phyloP scores from a whole-genome alignment of 1,140 invertebrate species.

The Drosophila tsacasi region DNA sequence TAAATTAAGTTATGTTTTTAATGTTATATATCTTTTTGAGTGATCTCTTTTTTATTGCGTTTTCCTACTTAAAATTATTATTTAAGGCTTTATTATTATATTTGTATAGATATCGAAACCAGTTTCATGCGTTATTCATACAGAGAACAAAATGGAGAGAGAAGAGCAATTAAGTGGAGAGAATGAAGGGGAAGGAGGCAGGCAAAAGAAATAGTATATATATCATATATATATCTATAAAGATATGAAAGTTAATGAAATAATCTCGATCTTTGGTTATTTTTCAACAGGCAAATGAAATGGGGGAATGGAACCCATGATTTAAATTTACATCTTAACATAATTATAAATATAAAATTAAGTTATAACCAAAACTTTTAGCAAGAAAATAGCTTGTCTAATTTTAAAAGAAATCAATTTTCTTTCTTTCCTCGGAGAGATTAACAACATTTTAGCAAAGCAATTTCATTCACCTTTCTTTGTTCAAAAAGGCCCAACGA shows the following conservation, averaged over 20 bases:
- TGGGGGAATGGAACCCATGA: neutral
- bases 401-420: neutral
- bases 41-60: constrained; percentile 7
- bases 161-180: neutral
- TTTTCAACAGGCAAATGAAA: constrained; percentile 8
- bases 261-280: constrained; percentile 17
- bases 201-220: neutral
- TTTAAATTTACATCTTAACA: neutral
- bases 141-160: neutral
- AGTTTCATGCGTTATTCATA: constrained; percentile 66
- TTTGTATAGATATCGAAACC: constrained; percentile 42
- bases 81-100: constrained; percentile 24
- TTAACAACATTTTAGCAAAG: constrained; percentile 13
- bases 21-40: constrained; percentile 30
- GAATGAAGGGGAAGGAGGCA: constrained; percentile 8
- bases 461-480: constrained; percentile 14
- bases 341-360: neutral
- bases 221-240: too few relatives aligned
- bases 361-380: neutral
- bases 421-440: neutral
- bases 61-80: constrained; percentile 60
- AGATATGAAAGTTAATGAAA: neutral
- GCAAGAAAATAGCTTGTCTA: neutral
- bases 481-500: constrained; percentile 8
- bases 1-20: constrained; percentile 61